A percentile compares a stretch with the other conserved stretches of the same genome.
These are phyloP conservation scores for Novumbra hubbsi DNA, from an alignment of 2,797 vertebrate genomes.

Conservation along the genomic window DNA sequence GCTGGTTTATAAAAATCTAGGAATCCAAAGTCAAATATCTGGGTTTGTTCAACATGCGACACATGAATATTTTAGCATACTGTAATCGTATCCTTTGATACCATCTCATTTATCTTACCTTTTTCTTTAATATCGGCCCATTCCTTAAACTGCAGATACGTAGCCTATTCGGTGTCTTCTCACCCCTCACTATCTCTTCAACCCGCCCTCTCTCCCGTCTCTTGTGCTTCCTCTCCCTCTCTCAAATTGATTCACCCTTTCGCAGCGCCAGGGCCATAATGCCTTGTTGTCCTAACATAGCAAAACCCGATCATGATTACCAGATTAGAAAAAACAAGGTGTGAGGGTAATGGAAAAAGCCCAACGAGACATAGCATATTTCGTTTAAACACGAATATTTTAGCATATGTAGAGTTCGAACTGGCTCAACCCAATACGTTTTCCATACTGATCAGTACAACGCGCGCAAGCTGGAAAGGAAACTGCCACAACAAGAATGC, in stretches of 20 bases:
- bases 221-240: conserved; percentile 32
- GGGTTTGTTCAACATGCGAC: conserved; percentile 12
- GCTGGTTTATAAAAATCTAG: neutral
- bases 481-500: neutral
- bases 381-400: neutral
- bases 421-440: neutral
- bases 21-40: conserved; percentile 1
- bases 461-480: neutral
- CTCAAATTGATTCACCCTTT: conserved; percentile 69
- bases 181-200: conserved; percentile 30
- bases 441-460: neutral
- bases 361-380: neutral
- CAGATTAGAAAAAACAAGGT: conserved; percentile 61
- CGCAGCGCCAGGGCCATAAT: conserved; percentile 36
- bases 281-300: conserved; percentile 59
- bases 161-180: conserved; percentile 63
- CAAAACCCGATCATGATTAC: conserved; percentile 25
- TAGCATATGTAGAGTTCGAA: neutral
- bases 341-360: conserved; percentile 14
- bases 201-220: conserved; percentile 20
- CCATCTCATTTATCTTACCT: conserved; percentile 40
- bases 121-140: conserved; percentile 48
- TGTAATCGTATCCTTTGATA: conserved; percentile 34
- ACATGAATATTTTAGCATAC: conserved; percentile 13
- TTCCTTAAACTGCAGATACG: conserved; percentile 64